Conservation (phyloP, 2,888 invertebrate species). For the Mesochorus sp. region DNA sequence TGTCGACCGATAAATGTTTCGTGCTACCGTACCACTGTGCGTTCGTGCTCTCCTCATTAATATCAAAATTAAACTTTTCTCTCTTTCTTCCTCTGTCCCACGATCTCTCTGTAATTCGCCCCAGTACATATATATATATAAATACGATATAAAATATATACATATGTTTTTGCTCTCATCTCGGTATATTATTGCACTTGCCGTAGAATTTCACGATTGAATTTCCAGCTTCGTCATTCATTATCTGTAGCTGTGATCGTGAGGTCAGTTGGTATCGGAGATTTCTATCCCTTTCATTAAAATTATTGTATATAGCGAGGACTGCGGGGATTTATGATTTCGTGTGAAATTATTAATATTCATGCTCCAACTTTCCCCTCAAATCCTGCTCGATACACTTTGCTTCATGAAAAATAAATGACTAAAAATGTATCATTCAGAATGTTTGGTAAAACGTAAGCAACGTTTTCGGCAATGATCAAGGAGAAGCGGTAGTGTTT, state of each 20-base stretch:
- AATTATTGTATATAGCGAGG: neutral
- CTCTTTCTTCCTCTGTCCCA: constrained; percentile 11
- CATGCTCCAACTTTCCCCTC: neutral
- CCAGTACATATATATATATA: constrained; percentile 17
- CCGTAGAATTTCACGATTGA: constrained; percentile 72
- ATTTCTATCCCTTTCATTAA: constrained; percentile 1
- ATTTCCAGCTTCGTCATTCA: constrained; percentile 67
- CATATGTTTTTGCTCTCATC: constrained; percentile 41
- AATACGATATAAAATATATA: too few relatives aligned
- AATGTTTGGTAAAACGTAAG: neutral
- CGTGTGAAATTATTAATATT: neutral
- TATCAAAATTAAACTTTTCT: constrained; percentile 63
- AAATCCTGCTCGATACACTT: too few relatives aligned
- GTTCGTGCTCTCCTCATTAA: constrained; percentile 70
- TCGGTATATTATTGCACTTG: constrained; percentile 51
- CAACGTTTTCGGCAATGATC: neutral
- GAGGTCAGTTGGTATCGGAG: constrained; percentile 22
- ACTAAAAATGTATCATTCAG: neutral
- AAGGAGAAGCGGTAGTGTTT: neutral
- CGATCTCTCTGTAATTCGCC: constrained; percentile 15
- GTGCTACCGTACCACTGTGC: constrained; percentile 76
- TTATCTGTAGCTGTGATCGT: constrained; percentile 33
- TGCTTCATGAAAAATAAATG: too few relatives aligned
- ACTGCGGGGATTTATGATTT: constrained; percentile 3
- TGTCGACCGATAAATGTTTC: constrained; percentile 79